These are phyloP conservation scores for Bovichtus variegatus DNA, from an alignment of 2,797 vertebrate genomes.

Conservation along the genomic window DNA sequence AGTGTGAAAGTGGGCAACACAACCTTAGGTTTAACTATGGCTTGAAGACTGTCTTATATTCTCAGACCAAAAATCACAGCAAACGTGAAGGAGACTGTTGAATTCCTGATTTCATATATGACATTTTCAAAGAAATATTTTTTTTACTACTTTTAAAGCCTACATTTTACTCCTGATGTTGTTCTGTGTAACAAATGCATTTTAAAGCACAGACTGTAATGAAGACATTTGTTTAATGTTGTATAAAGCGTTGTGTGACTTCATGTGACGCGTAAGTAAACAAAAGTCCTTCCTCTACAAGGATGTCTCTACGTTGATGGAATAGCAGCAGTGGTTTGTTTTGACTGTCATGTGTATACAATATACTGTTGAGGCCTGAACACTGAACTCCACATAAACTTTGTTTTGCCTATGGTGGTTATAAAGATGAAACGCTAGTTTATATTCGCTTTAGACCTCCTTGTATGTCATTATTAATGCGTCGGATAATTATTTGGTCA, in stretches of 20 bases:
- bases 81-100: not conserved
- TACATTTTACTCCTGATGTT: not conserved
- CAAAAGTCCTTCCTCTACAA: conserved; percentile 9
- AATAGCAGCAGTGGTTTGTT: not conserved
- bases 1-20: not conserved
- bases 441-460: not conserved
- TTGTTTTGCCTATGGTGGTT: conserved; percentile 11
- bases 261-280: not conserved
- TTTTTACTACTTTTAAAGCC: not conserved
- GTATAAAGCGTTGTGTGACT: not conserved
- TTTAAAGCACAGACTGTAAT: conserved; percentile 18
- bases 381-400: not conserved
- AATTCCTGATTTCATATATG: not conserved
- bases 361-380: conserved; percentile 3
- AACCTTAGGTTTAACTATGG: conserved; percentile 58
- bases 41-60: conserved; percentile 44
- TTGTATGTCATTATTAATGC: conserved; percentile 16
- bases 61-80: conserved; percentile 63
- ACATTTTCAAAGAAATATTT: conserved; percentile 28
- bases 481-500: conserved; percentile 35
- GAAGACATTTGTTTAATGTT: not conserved
- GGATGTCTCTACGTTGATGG: not conserved
- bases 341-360: too few species aligned
- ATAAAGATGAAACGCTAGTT: not conserved
- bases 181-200: conserved; percentile 15